Conservation (phyloP, 1,140 invertebrate genomes). For the Holotrichia oblita region DNA sequence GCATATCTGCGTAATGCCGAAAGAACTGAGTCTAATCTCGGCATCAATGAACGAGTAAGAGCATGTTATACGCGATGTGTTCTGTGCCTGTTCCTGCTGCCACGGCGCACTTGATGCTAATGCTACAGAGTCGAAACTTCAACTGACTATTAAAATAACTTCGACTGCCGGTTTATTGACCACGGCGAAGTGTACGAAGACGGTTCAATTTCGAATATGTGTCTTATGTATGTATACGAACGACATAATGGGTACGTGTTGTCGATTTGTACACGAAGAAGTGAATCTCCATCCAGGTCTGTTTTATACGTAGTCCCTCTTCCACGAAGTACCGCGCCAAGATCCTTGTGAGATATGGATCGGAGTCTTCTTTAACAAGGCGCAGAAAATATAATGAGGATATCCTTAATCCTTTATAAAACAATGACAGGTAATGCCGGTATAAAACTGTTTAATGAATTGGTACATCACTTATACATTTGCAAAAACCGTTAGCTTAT, state of each 20-base stretch:
- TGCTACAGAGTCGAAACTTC: conserved; percentile 33
- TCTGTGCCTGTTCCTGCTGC: conserved; percentile 2
- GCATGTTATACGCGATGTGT: conserved; percentile 30
- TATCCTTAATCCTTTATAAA: neutral
- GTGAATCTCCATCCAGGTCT: neutral
- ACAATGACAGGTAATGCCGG: too few species aligned
- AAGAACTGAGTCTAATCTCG: conserved; percentile 9
- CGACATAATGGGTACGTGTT: conserved; percentile 21
- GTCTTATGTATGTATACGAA: conserved; percentile 21
- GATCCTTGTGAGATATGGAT: neutral
- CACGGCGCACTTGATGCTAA: conserved; percentile 28
- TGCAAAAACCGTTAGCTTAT: neutral
- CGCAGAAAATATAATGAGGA: neutral
- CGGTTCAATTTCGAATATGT: conserved; percentile 30
- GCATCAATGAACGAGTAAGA: conserved; percentile 31
- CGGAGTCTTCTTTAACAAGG: neutral
- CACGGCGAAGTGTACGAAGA: conserved; percentile 35
- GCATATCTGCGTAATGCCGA: neutral
- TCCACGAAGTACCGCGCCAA: neutral
- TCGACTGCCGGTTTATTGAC: conserved; percentile 35
- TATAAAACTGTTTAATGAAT: neutral
- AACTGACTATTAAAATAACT: conserved; percentile 37
- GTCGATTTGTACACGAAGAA: conserved; percentile 17
- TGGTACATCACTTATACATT: neutral
- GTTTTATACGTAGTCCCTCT: neutral